Evolutionary conservation across 2,797 vertebrate species (phyloP), one percentile per base, ranked within the genome.

Genomic region (Microcaecilia unicolor): DNA sequence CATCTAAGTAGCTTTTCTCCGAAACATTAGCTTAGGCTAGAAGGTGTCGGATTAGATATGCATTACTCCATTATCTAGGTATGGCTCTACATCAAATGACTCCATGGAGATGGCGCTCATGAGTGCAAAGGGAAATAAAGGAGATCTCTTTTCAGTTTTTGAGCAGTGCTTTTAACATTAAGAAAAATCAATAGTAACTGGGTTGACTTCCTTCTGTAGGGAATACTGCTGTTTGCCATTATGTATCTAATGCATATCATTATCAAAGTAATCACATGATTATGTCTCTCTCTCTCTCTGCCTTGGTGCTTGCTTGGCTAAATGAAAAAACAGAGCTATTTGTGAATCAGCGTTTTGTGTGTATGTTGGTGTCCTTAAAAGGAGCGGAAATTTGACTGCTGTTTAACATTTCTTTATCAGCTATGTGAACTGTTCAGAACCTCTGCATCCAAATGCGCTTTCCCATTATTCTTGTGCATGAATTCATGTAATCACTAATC

Each of bases 241-340:
- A 90, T 81, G 83, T 77, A 78, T 68, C 78, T 87, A 87, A 89
- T 87, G 85, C 75, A 87, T 87, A 87, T 85, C 74, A 84, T 89
- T 90, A 86, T 74, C 61, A 68, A 76, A 67, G 60, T 79, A 88
- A 86, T 84, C 75, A 65, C 76, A 81, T 83, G 83, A 80, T 72
- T 76, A 74, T 79, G 67, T 74, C 52, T 48, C 55, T 55, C 44
- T 25, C 67, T 74, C 52, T 48, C 55, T 55, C 44, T 25, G 32
- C 53, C 34, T 62, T 57, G 37, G 64, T 58, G 56, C 55, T 72
- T 70, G 50, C 56, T 67, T 72, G 57, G 48, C 45, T 64, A 72
- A 51, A 77, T 75, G 70, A 51, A 74, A 68, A 66, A 32, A 16
- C n/a, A 35, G 34, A 56, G 58, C 41, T 62, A 51, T 67, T 70